phyloP scores from a whole-genome alignment of 2,888 invertebrate species.

The Lamproptera curius region DNA sequence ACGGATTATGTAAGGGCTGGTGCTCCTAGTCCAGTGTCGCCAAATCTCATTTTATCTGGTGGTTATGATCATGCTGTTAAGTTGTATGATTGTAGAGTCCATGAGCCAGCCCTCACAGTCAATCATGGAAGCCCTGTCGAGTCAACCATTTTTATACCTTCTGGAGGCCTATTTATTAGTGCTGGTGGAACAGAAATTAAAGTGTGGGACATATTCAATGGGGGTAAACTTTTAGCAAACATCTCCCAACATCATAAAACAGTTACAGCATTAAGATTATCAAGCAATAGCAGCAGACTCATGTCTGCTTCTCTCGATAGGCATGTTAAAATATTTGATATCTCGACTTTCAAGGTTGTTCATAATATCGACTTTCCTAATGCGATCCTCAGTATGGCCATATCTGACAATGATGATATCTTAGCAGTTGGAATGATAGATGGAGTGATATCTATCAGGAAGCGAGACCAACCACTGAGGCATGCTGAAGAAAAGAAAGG shows the following conservation, averaged over 20 bases:
- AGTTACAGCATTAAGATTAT: constrained; percentile 90
- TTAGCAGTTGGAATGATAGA: constrained; percentile 95
- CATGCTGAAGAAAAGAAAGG: constrained; percentile 51
- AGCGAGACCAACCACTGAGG: constrained; percentile 80
- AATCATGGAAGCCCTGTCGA: constrained; percentile 95
- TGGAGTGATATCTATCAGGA: constrained; percentile 92
- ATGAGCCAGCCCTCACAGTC: constrained; percentile 83
- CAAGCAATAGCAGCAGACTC: constrained; percentile 88
- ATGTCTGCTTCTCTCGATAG: constrained; percentile 95
- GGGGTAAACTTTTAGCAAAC: constrained; percentile 89
- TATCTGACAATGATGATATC: constrained; percentile 86
- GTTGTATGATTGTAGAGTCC: constrained; percentile 90
- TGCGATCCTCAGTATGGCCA: constrained; percentile 91
- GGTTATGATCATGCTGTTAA: constrained; percentile 93
- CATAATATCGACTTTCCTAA: constrained; percentile 95
- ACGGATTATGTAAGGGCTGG: constrained; percentile 92
- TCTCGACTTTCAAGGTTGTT: constrained; percentile 89
- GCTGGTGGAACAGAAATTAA: constrained; percentile 94
- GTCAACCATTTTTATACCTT: constrained; percentile 90
- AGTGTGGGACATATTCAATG: constrained; percentile 95
- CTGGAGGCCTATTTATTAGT: constrained; percentile 93
- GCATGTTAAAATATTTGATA: constrained; percentile 95
- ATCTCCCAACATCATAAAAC: constrained; percentile 97
- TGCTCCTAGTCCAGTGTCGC: constrained; percentile 85
- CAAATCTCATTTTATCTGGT: constrained; percentile 88